These are phyloP conservation scores for Pteronura brasiliensis DNA, from an alignment of 2,113 vertebrate genomes.

Conservation along the genomic window DNA sequence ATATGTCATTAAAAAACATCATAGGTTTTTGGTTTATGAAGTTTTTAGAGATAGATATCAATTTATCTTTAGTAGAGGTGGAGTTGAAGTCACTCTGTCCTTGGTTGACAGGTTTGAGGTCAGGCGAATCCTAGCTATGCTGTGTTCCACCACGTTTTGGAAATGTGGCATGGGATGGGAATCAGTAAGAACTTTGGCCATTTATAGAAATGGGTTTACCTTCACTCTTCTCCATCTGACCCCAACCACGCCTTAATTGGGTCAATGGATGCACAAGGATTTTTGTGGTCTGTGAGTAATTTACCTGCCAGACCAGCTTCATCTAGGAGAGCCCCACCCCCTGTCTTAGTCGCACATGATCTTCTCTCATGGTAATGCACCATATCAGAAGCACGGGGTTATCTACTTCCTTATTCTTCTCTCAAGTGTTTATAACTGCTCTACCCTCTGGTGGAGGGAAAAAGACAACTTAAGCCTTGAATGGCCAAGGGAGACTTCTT, in stretches of 20 bases:
- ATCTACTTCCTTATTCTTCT: not conserved
- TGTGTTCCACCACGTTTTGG: not conserved
- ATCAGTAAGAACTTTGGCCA: too few species aligned
- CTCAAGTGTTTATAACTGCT: not conserved
- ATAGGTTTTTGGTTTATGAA: conserved; percentile 80
- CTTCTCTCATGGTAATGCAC: not conserved
- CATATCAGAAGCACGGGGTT: not conserved
- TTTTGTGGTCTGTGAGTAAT: not conserved
- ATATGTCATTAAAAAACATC: conserved; percentile 85
- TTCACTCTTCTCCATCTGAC: not conserved
- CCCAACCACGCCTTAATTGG: not conserved
- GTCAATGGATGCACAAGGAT: not conserved
- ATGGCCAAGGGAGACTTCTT: not conserved
- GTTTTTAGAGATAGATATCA: conserved; percentile 80
- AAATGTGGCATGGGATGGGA: not conserved
- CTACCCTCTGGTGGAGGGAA: not conserved
- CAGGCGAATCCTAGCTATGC: conserved; percentile 49
- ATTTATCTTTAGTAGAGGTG: conserved; percentile 73
- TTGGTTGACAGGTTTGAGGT: not conserved
- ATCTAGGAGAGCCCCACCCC: too few species aligned
- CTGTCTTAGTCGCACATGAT: fast-evolving
- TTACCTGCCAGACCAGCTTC: not conserved
- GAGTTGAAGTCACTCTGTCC: conserved; percentile 67
- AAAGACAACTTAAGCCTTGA: not conserved
- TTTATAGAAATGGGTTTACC: not conserved